Percentiles rank a stretch among this genome's conserved stretches.
Evolutionary conservation across 2,888 invertebrate genomes (phyloP).

Genomic region (Stenchaetothrips biformis): DNA sequence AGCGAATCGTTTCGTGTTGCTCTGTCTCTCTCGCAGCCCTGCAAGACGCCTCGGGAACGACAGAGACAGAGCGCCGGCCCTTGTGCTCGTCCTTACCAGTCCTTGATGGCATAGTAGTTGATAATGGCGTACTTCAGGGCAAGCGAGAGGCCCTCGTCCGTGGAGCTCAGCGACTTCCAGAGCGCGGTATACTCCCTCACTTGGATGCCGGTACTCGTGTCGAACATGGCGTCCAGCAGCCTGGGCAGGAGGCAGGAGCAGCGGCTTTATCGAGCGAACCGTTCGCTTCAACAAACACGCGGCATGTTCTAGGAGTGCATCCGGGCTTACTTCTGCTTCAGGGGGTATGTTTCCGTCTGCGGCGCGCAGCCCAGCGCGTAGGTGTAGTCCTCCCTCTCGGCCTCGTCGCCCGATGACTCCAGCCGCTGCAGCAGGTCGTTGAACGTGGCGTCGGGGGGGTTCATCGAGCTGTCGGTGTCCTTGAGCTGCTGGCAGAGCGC

Average conservation of each 20-base stretch:
- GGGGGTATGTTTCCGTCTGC: background rate
- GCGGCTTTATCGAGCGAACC: no score
- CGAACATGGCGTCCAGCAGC: background rate
- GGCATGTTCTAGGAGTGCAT: no score
- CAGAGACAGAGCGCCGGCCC: no score
- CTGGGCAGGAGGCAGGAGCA: background rate
- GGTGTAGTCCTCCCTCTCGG: background rate
- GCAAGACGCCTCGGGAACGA: no score
- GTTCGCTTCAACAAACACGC: no score
- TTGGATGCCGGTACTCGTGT: background rate
- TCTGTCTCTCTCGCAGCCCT: no score
- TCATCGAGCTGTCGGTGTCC: background rate
- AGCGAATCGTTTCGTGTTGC: no score
- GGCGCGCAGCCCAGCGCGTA: constrained; percentile 2
- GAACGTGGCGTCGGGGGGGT: background rate
- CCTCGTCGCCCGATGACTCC: background rate
- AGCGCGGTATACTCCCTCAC: background rate
- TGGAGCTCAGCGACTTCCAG: background rate
- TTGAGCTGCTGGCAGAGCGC: background rate
- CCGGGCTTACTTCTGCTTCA: background rate
- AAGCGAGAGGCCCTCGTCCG: background rate
- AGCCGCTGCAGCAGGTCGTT: background rate
- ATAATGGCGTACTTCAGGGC: background rate
- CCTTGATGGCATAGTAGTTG: background rate
- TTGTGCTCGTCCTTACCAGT: background rate